Base-by-base conservation (phyloP, 2,113 vertebrate species). In the Myodes glareolus region DNA sequence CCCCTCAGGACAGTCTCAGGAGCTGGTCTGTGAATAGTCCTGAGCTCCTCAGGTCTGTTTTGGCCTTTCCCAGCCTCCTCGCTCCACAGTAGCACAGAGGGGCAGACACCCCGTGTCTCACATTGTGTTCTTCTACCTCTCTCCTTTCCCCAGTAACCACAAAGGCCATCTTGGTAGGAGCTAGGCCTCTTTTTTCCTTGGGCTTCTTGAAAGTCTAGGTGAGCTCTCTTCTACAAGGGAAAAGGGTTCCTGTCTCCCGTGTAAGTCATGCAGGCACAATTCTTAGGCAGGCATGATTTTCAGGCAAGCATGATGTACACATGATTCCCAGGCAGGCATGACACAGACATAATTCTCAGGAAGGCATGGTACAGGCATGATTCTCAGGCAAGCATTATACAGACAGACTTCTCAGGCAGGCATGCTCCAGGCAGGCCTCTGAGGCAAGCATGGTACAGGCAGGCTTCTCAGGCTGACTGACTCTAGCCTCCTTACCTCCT, bases 321-420 rank as follows among this genome's bases (percentile, higher is more conserved):
- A 10, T 0, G 0, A 61, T 39, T 31, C 55, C 5, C 4, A 33
- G 19, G 6, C 4, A 39, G 31, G 45, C 55, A 10, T 0, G 1
- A 5, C 31, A 33, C 23, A 11, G 29, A 31, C 52, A 10, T 0
- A 0, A 61, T 39, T 31, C 55, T 7, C 4, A 33, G 19, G 6
- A 4, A 39, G n/a, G 45, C 55, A 10, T 0, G 1, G 7, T 36
- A 29, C 23, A 11, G 29, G 27, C 52, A 10, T 0, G 0, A 52
- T 39, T 31, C 47, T 7, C 4, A 33, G 17, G 6, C 5, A 39
- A n/a, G 45, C 52, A 10, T 0, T 0, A 9, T 36, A 27, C 23
- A 10, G 29, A n/a, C n/a, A n/a, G n/a, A n/a, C n/a, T 39, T 31
- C 55, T 7, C 4, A 33, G 19, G 6, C 5, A 39, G 31, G 45